A percentile compares a stretch with the other conserved stretches of the same genome.
These are phyloP conservation scores for Neosilurus hyrtlii DNA, from an alignment of 2,797 vertebrate species.

Conservation along the genomic window DNA sequence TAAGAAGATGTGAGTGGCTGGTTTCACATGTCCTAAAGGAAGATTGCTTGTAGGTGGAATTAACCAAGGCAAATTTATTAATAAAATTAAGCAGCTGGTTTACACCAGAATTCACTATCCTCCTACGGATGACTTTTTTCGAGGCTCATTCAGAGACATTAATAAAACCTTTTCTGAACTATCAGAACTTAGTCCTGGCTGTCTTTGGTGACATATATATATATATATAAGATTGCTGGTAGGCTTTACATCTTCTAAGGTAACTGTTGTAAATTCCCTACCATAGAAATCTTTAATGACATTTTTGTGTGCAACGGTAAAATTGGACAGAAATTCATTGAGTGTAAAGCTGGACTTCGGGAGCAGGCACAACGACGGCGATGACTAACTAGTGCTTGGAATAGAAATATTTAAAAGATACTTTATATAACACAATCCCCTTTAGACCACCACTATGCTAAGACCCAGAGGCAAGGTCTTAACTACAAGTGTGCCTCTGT, in stretches of 20 bases:
- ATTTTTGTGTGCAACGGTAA: not conserved
- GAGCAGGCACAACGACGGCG: too few relatives aligned
- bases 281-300: not conserved
- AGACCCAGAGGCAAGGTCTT: too few relatives aligned
- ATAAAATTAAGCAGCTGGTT: not conserved
- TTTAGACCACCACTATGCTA: too few relatives aligned
- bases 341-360: not conserved
- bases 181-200: not conserved
- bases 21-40: not conserved
- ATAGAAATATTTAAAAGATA: not conserved
- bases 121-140: not conserved
- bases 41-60: not conserved
- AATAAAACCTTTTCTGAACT: not conserved
- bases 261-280: not conserved
- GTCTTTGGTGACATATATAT: not conserved
- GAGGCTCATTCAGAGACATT: not conserved
- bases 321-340: not conserved
- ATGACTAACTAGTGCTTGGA: not conserved
- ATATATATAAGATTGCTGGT: too few relatives aligned
- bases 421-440: not conserved
- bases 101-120: not conserved
- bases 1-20: not conserved
- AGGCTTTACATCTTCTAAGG: not conserved
- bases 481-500: too few relatives aligned
- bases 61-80: too few relatives aligned